Conservation (phyloP, 2,888 invertebrate genomes). For the Macrosoma leucophasiata region DNA sequence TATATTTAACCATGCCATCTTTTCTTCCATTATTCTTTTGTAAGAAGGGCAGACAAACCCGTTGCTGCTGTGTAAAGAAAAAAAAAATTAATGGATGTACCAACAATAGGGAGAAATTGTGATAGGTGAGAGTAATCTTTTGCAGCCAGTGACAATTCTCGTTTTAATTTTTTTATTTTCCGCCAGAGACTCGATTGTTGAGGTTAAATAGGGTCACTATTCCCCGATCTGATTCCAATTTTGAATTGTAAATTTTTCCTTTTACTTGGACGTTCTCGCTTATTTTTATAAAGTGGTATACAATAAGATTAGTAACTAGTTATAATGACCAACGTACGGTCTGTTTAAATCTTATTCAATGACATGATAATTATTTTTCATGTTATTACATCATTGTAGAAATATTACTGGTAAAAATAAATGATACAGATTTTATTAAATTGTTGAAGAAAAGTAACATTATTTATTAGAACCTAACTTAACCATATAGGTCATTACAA, state of each 20-base stretch:
- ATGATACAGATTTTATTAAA: too few relatives aligned
- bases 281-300: constrained; percentile 10
- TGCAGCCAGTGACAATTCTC: constrained; percentile 52
- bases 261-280: constrained; percentile 22
- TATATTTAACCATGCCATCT: constrained; percentile 56
- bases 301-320: too few relatives aligned
- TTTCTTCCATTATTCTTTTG: constrained; percentile 63
- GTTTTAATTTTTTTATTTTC: constrained; percentile 54
- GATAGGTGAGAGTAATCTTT: constrained; percentile 73
- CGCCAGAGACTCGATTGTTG: constrained; percentile 49
- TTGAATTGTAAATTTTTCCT: constrained; percentile 50
- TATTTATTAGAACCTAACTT: too few relatives aligned
- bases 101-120: constrained; percentile 70
- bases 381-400: too few relatives aligned
- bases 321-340: too few relatives aligned
- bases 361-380: too few relatives aligned
- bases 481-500: too few relatives aligned
- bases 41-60: constrained; percentile 60
- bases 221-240: constrained; percentile 42
- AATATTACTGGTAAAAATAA: too few relatives aligned
- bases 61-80: constrained; percentile 53
- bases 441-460: too few relatives aligned
- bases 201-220: constrained; percentile 59
- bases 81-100: constrained; percentile 65
- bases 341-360: too few relatives aligned